Base-by-base conservation (phyloP, 2,797 vertebrate genomes). In the Pagetopsis macropterus region DNA sequence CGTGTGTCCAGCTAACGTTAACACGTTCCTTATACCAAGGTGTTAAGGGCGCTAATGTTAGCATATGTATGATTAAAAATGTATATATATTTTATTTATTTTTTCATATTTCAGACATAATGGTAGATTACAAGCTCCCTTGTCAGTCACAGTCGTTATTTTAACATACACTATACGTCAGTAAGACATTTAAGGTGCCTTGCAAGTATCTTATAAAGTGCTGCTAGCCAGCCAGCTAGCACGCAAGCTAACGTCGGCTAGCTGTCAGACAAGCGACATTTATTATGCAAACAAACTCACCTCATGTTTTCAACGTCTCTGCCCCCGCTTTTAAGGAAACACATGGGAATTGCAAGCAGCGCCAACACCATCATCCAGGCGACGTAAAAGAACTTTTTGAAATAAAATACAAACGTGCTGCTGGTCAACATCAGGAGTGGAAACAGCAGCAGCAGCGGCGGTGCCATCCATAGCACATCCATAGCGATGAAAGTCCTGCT, bases 271-370 rank as follows among this genome's bases (percentile, higher is more conserved):
- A 51, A 67, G 58, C 71, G 67, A 75, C 73, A 70, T 83, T 78
- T 75, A 58, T 73, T 45, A 79, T 45, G 78, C 67, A 75, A 73
- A 80, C 46, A 79, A 86, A 86, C 94, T 95, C 92, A 95, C 97
- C 96, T 95, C 97, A 98, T 97, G 90, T 98, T 99, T 70, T 96
- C 94, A 43, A 99, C 87, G 64, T 96, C 96, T 71, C 97, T 95
- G 76, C 97, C 97, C 21, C 97, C 95, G 93, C 96, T 96, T 78
- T 95, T 93, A 82, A 98, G 90, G 16, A 98, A 72, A 61, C 96
- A 96, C 72, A 95, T 54, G 0, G 89, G 95, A 8, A 91, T 93
- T 2, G 94, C 93, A 1, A 94, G 0, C 62, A 95, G 17, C n/a
- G 84, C 89, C 77, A 98, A 84, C 46, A 0, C 75, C 78, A 92